Percentiles rank a stretch among this genome's conserved stretches.
phyloP scores from a whole-genome alignment of 2,797 vertebrate genomes.

The Apodemus agrarius region DNA sequence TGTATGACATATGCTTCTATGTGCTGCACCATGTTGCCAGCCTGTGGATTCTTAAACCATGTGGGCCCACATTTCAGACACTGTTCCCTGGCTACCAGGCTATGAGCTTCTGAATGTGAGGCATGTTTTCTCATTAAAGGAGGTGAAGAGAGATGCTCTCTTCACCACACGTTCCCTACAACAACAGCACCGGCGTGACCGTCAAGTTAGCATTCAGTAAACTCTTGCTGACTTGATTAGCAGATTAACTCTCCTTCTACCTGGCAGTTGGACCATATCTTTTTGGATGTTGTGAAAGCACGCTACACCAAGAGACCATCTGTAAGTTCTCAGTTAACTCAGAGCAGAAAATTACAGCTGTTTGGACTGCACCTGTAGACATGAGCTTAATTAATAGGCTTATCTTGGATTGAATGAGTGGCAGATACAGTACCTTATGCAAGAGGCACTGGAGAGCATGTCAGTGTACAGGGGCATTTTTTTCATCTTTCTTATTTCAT shows the following conservation, averaged over 20 bases:
- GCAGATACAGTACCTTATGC: conserved; percentile 58
- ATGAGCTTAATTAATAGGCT: conserved; percentile 78
- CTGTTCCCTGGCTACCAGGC: neutral
- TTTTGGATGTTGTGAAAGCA: neutral
- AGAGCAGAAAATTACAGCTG: conserved; percentile 68
- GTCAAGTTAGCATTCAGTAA: conserved; percentile 51
- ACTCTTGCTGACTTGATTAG: conserved; percentile 70
- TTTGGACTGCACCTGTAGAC: conserved; percentile 66
- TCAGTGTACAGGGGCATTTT: neutral
- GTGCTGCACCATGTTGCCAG: neutral
- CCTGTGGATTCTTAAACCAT: neutral
- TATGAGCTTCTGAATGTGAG: neutral
- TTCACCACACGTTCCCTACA: neutral
- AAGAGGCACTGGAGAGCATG: conserved; percentile 38
- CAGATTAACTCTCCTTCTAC: conserved; percentile 64
- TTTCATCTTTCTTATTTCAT: conserved; percentile 72
- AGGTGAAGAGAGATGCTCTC: too few relatives aligned
- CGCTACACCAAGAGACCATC: conserved; percentile 56
- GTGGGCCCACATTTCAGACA: neutral
- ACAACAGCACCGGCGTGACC: conserved; percentile 1
- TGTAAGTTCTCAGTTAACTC: conserved; percentile 70
- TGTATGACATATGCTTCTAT: neutral
- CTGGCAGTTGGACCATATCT: conserved; percentile 53
- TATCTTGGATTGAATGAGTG: conserved; percentile 61
- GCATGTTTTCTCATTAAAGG: conserved; percentile 58